These are phyloP conservation scores for Anas bernieri DNA, from an alignment of 2,797 vertebrate species.

Conservation along the genomic window DNA sequence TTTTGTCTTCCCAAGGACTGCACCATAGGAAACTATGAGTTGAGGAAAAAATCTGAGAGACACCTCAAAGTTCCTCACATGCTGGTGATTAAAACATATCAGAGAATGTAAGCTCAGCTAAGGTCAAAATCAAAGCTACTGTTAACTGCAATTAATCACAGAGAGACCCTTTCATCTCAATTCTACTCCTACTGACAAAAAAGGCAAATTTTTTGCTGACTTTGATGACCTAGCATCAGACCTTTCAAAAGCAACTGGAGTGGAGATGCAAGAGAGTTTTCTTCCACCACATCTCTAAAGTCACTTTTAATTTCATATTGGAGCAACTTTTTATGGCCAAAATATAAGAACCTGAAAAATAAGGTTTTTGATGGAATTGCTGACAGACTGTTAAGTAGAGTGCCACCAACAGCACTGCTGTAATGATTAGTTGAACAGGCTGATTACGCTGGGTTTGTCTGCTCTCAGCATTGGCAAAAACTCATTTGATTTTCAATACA, in stretches of 20 bases:
- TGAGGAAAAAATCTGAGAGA: not conserved
- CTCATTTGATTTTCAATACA: slow-evolving; percentile 65
- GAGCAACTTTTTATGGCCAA: not conserved
- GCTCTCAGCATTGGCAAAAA: slow-evolving; percentile 62
- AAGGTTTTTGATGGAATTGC: slow-evolving; percentile 11
- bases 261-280: not conserved
- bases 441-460: slow-evolving; percentile 50
- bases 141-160: slow-evolving; percentile 37
- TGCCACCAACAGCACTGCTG: slow-evolving; percentile 43
- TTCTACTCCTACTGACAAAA: not conserved
- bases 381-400: slow-evolving; percentile 49
- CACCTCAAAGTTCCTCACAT: not conserved
- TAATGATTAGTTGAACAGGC: slow-evolving; percentile 65
- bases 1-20: not conserved
- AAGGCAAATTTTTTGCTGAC: slow-evolving; percentile 6
- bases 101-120: not conserved
- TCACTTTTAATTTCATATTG: not conserved
- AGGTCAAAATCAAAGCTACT: slow-evolving; percentile 24
- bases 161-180: slow-evolving; percentile 2
- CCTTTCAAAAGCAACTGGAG: not conserved
- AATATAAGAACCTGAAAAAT: slow-evolving; percentile 32
- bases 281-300: not conserved
- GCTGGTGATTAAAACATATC: not conserved
- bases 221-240: not conserved
- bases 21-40: not conserved